Percentiles rank a stretch among this genome's conserved stretches.
Evolutionary conservation across 2,113 vertebrate species (phyloP).

Genomic region (Aspidoscelis tigris): DNA sequence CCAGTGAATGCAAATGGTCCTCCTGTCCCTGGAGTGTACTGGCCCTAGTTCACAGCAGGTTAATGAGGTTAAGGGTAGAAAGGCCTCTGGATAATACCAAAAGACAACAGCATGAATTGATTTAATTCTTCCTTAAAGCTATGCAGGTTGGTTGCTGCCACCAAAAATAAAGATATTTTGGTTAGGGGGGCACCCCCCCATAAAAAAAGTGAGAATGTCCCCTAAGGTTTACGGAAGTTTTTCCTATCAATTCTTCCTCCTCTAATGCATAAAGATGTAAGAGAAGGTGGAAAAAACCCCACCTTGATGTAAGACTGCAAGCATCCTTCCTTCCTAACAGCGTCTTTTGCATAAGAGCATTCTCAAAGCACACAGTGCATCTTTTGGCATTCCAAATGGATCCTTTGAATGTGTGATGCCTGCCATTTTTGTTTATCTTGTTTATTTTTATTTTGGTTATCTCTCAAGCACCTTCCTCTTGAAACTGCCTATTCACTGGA

Average conservation of each 20-base stretch:
- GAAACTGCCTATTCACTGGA: conserved; percentile 41
- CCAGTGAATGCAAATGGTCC: too few relatives aligned
- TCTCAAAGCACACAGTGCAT: background rate
- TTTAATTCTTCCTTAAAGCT: too few relatives aligned
- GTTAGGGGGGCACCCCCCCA: too few relatives aligned
- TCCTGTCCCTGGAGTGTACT: too few relatives aligned
- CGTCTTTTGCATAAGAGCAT: background rate
- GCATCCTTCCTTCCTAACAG: background rate
- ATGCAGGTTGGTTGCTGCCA: too few relatives aligned
- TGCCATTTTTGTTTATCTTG: background rate
- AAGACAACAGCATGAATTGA: too few relatives aligned
- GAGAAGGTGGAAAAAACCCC: background rate
- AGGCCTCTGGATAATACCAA: background rate
- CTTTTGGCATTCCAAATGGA: background rate
- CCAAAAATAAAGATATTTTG: background rate
- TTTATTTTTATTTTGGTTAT: conserved; percentile 28
- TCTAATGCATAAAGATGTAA: background rate
- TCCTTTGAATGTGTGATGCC: conserved; percentile 31
- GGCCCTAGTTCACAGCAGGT: too few relatives aligned
- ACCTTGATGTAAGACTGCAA: background rate
- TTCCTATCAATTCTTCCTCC: background rate
- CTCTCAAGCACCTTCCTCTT: conserved; percentile 31
- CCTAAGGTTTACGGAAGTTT: background rate
- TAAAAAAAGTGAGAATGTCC: background rate
- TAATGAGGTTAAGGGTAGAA: too few relatives aligned